A percentile compares a stretch with the other conserved stretches of the same genome.
phyloP scores from a whole-genome alignment of 1,140 invertebrate species.

The Copidosoma floridanum region DNA sequence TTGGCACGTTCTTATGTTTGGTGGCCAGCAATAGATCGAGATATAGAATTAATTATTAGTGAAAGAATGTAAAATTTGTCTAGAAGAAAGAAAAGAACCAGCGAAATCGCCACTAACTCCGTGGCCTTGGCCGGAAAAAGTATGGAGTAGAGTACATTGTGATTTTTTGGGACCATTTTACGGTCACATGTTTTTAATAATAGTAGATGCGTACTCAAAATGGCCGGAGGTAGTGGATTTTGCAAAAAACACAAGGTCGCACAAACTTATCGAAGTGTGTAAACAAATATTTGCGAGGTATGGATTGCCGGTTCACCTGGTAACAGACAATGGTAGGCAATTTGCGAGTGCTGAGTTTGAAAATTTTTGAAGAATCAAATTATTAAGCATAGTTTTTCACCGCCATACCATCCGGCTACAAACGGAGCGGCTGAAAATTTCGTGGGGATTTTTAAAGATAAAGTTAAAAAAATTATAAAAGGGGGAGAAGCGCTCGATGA shows the following conservation, averaged over 20 bases:
- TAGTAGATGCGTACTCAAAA: too few species aligned
- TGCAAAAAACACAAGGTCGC: not conserved
- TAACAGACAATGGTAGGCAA: not conserved
- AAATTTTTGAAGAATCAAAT: too few species aligned
- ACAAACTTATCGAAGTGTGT: not conserved
- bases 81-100: not conserved
- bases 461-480: too few species aligned
- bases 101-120: not conserved
- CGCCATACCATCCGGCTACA: too few species aligned
- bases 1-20: too few species aligned
- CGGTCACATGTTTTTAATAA: not conserved
- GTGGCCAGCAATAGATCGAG: too few species aligned
- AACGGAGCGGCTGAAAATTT: too few species aligned
- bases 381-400: not conserved
- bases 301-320: not conserved
- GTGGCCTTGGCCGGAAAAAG: slow-evolving; percentile 2
- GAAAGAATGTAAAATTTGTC: not conserved
- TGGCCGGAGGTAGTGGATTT: not conserved
- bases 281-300: not conserved
- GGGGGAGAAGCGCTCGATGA: too few species aligned
- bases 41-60: too few species aligned
- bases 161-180: slow-evolving; percentile 11
- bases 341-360: not conserved
- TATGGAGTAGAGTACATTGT: slow-evolving; percentile 1
- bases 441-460: too few species aligned